These are phyloP conservation scores for Hydrotaea cyrtoneurina DNA, from an alignment of 2,888 invertebrate species.

Conservation along the genomic window DNA sequence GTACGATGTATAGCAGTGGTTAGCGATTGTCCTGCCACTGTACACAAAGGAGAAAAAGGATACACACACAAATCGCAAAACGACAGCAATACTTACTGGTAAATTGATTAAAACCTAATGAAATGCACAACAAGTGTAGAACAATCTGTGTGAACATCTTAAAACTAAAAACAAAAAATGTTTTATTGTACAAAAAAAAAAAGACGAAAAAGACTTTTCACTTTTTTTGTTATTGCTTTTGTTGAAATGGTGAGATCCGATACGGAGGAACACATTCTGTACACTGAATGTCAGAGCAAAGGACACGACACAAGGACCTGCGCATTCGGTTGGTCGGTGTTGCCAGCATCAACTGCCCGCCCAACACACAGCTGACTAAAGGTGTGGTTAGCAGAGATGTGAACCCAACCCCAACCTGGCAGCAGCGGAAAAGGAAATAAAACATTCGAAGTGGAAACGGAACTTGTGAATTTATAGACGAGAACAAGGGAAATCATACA, in stretches of 20 bases:
- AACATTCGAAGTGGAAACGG: no score
- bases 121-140: conserved; percentile 50
- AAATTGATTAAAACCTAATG: conserved; percentile 44
- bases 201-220: not conserved
- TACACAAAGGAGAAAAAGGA: conserved; percentile 52
- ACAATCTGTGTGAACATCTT: conserved; percentile 37
- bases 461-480: no score
- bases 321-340: conserved; percentile 23
- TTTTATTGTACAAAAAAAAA: conserved; percentile 10
- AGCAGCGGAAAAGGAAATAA: not conserved
- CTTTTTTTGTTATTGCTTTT: conserved; percentile 30
- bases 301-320: conserved; percentile 48
- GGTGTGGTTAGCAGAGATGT: not conserved
- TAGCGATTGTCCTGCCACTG: conserved; percentile 70
- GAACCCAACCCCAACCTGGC: conserved; percentile 26
- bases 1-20: conserved; percentile 85
- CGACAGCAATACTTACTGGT: conserved; percentile 71
- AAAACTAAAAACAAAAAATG: conserved; percentile 13
- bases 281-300: conserved; percentile 50
- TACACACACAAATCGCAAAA: conserved; percentile 51
- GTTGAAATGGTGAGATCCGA: conserved; percentile 27
- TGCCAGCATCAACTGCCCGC: conserved; percentile 9
- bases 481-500: no score
- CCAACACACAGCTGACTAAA: no score
- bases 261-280: conserved; percentile 34